Percentiles rank a stretch among this genome's conserved stretches.
phyloP scores from a whole-genome alignment of 2,113 vertebrate species.

The Camelus bactrianus region DNA sequence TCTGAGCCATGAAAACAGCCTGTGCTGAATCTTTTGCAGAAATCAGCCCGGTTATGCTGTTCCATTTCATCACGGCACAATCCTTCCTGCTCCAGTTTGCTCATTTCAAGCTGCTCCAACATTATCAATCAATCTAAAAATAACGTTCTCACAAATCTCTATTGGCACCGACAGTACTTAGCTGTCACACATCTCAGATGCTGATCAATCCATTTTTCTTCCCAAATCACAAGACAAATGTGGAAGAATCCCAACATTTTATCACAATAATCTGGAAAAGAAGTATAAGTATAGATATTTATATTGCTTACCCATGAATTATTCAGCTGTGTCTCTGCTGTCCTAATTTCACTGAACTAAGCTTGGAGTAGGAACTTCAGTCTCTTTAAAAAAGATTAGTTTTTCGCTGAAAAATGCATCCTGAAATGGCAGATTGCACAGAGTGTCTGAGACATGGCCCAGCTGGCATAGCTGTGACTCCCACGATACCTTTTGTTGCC shows the following conservation, averaged over 20 bases:
- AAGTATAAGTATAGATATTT: slow-evolving; percentile 7
- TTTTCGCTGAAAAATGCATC: slow-evolving; percentile 69
- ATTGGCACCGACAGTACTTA: not conserved
- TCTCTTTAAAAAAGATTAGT: not conserved
- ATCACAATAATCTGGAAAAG: slow-evolving; percentile 43
- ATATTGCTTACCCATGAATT: slow-evolving; percentile 83
- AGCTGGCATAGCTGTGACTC: slow-evolving; percentile 76
- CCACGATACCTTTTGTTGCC: slow-evolving; percentile 79
- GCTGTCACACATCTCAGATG: slow-evolving; percentile 16
- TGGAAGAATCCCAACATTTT: slow-evolving; percentile 21
- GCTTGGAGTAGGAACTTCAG: slow-evolving; percentile 64
- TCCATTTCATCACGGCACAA: not conserved
- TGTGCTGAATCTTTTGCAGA: slow-evolving; percentile 52
- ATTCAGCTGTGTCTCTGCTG: slow-evolving; percentile 50
- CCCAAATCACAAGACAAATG: slow-evolving; percentile 53
- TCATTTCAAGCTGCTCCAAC: slow-evolving; percentile 63
- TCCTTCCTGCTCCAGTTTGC: slow-evolving; percentile 70
- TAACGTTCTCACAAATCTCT: slow-evolving; percentile 39
- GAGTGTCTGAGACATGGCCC: slow-evolving; percentile 68
- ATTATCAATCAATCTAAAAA: slow-evolving; percentile 75
- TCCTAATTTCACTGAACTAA: slow-evolving; percentile 59
- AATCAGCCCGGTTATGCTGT: slow-evolving; percentile 61
- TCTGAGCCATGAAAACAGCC: slow-evolving; percentile 54
- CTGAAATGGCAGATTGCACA: slow-evolving; percentile 55
- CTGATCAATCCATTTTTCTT: slow-evolving; percentile 29